A percentile compares a stretch with the other conserved stretches of the same genome.
Evolutionary conservation across 2,113 vertebrate species (phyloP).

Genomic region (Ailurus styani): DNA sequence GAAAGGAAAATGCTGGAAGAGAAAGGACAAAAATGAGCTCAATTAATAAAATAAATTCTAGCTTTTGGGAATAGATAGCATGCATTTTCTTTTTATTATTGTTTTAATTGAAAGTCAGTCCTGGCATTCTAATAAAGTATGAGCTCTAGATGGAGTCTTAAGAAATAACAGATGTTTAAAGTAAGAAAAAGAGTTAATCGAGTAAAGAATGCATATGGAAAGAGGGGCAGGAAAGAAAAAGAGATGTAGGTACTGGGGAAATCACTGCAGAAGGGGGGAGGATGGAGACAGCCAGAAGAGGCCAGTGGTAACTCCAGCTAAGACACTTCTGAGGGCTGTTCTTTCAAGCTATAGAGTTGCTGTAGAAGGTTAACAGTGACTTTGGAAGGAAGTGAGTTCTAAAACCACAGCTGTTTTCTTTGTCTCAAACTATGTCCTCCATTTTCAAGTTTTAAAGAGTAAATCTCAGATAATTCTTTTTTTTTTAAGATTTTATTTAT

Average conservation of each 20-base stretch:
- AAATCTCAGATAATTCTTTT: background rate
- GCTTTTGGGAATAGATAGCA: background rate
- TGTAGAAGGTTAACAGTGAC: background rate
- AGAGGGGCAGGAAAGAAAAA: background rate
- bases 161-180: background rate
- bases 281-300: accelerated
- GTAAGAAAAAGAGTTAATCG: background rate
- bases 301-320: background rate
- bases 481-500: too few species aligned
- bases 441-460: background rate
- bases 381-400: background rate
- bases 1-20: background rate
- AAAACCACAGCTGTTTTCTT: background rate
- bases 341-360: accelerated
- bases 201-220: background rate
- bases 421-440: background rate
- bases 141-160: background rate
- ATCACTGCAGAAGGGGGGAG: background rate
- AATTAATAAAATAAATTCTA: background rate
- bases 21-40: background rate
- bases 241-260: background rate
- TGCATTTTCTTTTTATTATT: background rate
- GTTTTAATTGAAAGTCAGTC: background rate
- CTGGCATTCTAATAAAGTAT: background rate
- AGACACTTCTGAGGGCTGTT: background rate